Conservation (phyloP, 1,140 invertebrate genomes). For the Bombus superbus region DNA sequence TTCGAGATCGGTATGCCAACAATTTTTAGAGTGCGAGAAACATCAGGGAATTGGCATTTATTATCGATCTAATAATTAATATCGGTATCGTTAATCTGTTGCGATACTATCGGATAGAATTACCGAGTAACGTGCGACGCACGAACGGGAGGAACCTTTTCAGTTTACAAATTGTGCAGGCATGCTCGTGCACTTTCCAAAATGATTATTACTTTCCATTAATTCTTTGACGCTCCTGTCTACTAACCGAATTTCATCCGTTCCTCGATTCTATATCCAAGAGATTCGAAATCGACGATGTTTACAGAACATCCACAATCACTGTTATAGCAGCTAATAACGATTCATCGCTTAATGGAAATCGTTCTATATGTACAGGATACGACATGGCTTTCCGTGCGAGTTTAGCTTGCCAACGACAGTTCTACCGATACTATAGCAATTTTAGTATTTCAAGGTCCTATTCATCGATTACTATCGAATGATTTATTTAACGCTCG, state of each 20-base stretch:
- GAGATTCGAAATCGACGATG: neutral
- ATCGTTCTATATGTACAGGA: neutral
- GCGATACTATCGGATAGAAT: no score
- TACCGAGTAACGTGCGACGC: no score
- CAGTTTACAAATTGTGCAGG: neutral
- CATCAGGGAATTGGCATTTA: no score
- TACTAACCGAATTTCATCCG: neutral
- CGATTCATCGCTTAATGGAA: neutral
- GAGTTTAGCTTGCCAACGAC: neutral
- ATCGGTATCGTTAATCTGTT: no score
- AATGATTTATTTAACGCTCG: neutral
- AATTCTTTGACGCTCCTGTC: neutral
- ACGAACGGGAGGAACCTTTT: neutral
- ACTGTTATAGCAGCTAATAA: conserved; percentile 13
- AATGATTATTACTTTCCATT: neutral
- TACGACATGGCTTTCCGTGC: neutral
- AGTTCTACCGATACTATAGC: neutral
- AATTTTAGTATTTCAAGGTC: neutral
- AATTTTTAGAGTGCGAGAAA: no score
- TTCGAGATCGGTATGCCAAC: no score
- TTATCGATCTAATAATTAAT: no score
- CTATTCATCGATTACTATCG: neutral
- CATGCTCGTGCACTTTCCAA: neutral
- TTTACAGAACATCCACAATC: neutral
- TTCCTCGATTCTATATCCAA: neutral